These are phyloP conservation scores for Umimayanthus kanabou DNA, from an alignment of 92 coral and sea anemone genomes.

Conservation along the genomic window DNA sequence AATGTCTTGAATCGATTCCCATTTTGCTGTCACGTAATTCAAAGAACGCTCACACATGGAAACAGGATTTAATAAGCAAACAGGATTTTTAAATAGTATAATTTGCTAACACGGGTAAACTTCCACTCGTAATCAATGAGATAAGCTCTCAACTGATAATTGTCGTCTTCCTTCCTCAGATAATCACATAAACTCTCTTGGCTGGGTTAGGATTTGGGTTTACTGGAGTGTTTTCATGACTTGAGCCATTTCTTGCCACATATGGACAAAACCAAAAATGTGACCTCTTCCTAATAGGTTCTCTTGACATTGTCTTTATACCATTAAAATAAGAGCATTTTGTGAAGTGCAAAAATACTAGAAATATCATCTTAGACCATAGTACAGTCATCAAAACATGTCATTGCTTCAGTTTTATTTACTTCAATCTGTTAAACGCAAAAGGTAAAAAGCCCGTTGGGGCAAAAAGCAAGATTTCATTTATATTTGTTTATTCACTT, in stretches of 20 bases:
- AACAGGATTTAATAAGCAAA: no score
- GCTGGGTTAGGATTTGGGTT: neutral
- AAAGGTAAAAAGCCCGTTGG: no score
- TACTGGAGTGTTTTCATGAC: neutral
- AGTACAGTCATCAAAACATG: neutral
- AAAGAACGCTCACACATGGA: no score
- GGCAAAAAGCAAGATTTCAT: no score
- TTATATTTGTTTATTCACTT: no score
- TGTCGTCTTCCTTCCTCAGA: neutral
- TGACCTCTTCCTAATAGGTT: neutral
- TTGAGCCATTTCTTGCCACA: neutral
- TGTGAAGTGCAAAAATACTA: neutral
- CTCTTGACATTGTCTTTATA: neutral
- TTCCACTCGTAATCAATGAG: no score
- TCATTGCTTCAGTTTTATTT: no score
- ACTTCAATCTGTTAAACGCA: no score
- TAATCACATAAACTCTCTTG: neutral
- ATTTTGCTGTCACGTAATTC: no score
- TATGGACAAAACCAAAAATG: neutral
- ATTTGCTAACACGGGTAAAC: neutral
- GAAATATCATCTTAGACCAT: no score
- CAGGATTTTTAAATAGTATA: no score
- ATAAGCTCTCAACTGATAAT: neutral
- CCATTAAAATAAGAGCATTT: neutral
- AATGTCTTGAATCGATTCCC: no score